Evolutionary conservation across 2,113 vertebrate species (phyloP), one percentile per base, ranked within the genome.

Genomic region (Melanerpes aurifrons): DNA sequence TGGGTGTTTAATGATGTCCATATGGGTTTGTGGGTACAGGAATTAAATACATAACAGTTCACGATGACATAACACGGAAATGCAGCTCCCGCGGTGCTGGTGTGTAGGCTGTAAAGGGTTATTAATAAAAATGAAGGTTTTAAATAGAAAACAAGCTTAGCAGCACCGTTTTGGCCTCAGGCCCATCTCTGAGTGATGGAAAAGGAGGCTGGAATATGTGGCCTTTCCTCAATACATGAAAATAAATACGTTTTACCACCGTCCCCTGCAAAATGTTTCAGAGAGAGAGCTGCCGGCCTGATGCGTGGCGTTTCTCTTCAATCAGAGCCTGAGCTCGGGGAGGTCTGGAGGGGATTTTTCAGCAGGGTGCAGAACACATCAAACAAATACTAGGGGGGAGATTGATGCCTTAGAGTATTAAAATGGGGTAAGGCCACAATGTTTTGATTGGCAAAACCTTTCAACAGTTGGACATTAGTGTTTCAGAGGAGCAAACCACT

Each of bases 111-210:
- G 94, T 96, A 96, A 96, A 97, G 96, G 93, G 94, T 97, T 97
- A 97, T 97, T 97, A 97, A 97, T 97, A 97, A 96, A 97, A 97
- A 97, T 92, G 95, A 97, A 96, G 82, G 87, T 96, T 96, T 97
- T 96, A 97, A 96, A 96, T 96, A 97, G 96, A 96, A 97, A 97
- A 97, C 95, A 96, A 97, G 94, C 93, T 97, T 96, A 95, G 96
- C 93, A 94, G 95, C 91, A 96, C 94, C 63, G 54, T 96, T 90
- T 97, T 97, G 97, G 95, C 97, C 94, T 93, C 70, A 25, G 87
- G 96, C 96, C 97, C 96, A 96, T 96, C 94, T 96, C 86, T 96
- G 93, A 97, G 86, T 94, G 96, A 94, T 95, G 94, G 94, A 68
- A 94, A 95, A 54, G 91, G 89, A 92, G 82, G n/a, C 70, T 97